A percentile compares a stretch with the other conserved stretches of the same genome.
These are phyloP conservation scores for Nymphicus hollandicus DNA, from an alignment of 2,113 vertebrate genomes.

Conservation along the genomic window DNA sequence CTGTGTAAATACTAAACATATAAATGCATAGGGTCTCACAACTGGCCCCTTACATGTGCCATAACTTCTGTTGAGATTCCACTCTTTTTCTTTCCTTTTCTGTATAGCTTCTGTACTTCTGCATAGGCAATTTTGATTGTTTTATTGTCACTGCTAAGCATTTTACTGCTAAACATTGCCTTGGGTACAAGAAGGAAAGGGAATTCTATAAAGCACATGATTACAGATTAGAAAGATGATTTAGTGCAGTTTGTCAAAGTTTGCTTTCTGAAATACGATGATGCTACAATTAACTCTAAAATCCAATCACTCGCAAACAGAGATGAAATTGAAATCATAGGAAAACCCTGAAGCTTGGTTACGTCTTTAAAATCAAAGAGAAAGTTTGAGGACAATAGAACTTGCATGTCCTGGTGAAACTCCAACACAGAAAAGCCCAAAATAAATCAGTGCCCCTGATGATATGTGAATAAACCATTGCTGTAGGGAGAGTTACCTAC, in stretches of 20 bases:
- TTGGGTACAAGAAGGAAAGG: background rate
- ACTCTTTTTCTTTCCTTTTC: background rate
- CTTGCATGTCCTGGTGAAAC: background rate
- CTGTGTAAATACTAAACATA: background rate
- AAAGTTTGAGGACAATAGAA: background rate
- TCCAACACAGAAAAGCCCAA: background rate
- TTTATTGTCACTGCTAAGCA: background rate
- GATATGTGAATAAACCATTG: background rate
- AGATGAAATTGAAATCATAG: background rate
- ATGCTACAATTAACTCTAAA: background rate
- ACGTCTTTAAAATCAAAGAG: background rate
- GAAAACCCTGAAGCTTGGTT: background rate
- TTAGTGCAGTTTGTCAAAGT: background rate
- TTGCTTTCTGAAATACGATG: background rate
- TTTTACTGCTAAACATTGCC: background rate
- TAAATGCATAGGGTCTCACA: background rate
- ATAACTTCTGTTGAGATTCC: background rate
- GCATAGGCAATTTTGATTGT: background rate
- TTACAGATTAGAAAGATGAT: background rate
- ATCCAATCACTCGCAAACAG: background rate
- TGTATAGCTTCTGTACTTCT: background rate
- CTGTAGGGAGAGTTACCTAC: conserved; percentile 70
- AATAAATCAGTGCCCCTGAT: background rate
- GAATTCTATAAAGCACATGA: background rate
- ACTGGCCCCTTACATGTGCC: accelerated